Evolutionary conservation across 2,888 invertebrate genomes (phyloP), one percentile per base, ranked within the genome.

Genomic region (Limnephilus marmoratus): DNA sequence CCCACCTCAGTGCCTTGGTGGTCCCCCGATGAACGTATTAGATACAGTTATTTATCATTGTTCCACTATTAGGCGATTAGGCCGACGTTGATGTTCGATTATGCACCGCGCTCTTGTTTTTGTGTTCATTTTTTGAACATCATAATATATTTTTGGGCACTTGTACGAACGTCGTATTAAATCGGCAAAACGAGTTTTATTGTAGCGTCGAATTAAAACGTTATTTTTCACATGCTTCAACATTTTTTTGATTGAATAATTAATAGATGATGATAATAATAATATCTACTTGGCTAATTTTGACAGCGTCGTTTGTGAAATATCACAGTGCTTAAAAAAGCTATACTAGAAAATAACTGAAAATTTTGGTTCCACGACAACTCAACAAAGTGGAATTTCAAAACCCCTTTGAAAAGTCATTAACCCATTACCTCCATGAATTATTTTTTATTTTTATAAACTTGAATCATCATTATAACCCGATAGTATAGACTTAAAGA

Each of bases 11-110:
- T 86, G 13, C 86, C 45, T 5, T 45, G 86, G 86, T 86, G 86
- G 86, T 86, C 86, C 86, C 83, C 83, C 34, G 83, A 3, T 83
- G 83, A 34, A 83, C 68, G 68, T 83, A 34, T 34, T 83, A 34
- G 83, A 37, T 83, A 83, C 83, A 83, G 83, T 83, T 83, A 83
- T 83, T 83, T 34, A 83, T 83, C 83, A 83, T 83, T 83, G 83
- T 83, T 45, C 86, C 41, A n/a, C 45, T 49, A 29, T 86, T 45
- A 45, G 86, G 45, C 86, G 29, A n/a, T 41, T 29, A 68, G 68
- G 68, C 24, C 68, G 68, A 68, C 68, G 68, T 68, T 68, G 68
- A 68, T 68, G 82, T 82, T 82, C 82, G 82, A 31, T 82, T 82
- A 82, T 82, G 82, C 34, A 34, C 68, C 68, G 68, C n/a, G n/a